Percentiles rank a stretch among this genome's conserved stretches.
Evolutionary conservation across 37 sponge, comb jelly and placozoan species (phyloP).

Genomic region (Theonella swinhoei): DNA sequence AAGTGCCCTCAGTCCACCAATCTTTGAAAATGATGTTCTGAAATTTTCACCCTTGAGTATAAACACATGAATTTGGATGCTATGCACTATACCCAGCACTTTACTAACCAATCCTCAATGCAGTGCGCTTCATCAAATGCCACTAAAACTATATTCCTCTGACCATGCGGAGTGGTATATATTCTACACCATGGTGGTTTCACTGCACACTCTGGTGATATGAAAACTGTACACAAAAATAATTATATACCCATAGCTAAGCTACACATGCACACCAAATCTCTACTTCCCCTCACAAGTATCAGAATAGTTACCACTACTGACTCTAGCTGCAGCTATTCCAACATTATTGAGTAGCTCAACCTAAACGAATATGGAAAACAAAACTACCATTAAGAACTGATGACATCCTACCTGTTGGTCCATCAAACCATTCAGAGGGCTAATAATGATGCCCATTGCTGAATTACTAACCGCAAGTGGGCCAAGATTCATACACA

Average conservation of each 20-base stretch:
- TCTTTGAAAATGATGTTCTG: not conserved
- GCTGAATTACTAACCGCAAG: not conserved
- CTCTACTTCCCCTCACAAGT: not conserved
- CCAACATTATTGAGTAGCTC: not conserved
- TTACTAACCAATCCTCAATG: not conserved
- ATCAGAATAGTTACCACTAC: not conserved
- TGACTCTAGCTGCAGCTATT: not conserved
- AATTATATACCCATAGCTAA: not conserved
- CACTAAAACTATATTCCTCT: not conserved
- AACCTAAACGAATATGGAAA: not conserved
- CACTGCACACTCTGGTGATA: not conserved
- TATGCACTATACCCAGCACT: not conserved
- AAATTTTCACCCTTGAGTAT: slow-evolving; percentile 1
- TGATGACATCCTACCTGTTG: not conserved
- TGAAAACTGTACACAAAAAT: slow-evolving; percentile 4
- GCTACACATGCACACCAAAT: not conserved
- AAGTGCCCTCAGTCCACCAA: slow-evolving; percentile 20
- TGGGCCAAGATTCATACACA: slow-evolving; percentile 7
- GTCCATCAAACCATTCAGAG: slow-evolving; percentile 3
- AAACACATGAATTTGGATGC: not conserved
- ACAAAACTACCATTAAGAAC: not conserved
- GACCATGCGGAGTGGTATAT: not conserved
- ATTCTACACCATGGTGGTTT: not conserved
- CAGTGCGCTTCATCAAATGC: slow-evolving; percentile 39
- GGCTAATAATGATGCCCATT: not conserved